phyloP scores from a whole-genome alignment of 2,797 vertebrate species.

The Tympanoctomys barrerae region DNA sequence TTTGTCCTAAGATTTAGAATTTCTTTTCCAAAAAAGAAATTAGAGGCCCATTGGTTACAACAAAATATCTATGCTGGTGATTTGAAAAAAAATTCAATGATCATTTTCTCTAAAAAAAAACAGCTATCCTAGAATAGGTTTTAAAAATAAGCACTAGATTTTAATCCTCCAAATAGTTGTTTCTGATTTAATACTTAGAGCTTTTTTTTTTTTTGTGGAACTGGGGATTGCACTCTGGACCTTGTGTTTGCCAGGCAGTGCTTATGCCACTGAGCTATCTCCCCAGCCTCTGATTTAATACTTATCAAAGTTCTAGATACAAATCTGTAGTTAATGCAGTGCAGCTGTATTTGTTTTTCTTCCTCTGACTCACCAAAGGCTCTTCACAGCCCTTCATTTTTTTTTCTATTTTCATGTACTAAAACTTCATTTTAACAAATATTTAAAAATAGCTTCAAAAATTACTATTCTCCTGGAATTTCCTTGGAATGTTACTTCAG shows the following conservation, averaged over 20 bases:
- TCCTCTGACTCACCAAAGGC: constrained; percentile 65
- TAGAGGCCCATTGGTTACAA: constrained; percentile 10
- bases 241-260: too few relatives aligned
- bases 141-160: constrained; percentile 50
- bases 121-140: constrained; percentile 49
- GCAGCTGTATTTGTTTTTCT: constrained; percentile 62
- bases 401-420: constrained; percentile 49
- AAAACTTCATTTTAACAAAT: constrained; percentile 81
- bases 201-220: too few relatives aligned
- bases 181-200: too few relatives aligned
- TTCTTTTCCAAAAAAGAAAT: neutral
- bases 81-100: constrained; percentile 58
- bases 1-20: constrained; percentile 40
- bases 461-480: constrained; percentile 62
- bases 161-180: constrained; percentile 39
- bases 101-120: constrained; percentile 61
- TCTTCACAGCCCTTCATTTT: constrained; percentile 70
- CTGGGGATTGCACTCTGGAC: too few relatives aligned
- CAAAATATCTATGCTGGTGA: constrained; percentile 43
- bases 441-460: constrained; percentile 70
- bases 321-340: constrained; percentile 24
- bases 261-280: too few relatives aligned
- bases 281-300: neutral
- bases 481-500: constrained; percentile 70
- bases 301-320: constrained; percentile 33